phyloP scores from a whole-genome alignment of 53 echinoderm and acorn worm species.

The Holothuria scabra region DNA sequence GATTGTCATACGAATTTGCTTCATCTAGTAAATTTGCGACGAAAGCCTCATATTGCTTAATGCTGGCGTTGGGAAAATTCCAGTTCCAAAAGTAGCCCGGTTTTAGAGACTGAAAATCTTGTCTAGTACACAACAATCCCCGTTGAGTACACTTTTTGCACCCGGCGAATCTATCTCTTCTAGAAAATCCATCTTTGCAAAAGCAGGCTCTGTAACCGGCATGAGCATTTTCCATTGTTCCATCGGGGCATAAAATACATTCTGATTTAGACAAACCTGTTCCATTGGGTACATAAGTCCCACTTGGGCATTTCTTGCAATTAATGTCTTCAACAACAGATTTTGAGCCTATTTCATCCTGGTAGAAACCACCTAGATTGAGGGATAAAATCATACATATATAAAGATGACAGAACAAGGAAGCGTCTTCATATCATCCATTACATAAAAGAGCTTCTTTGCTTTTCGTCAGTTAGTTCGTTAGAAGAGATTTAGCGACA shows the following conservation, averaged over 20 bases:
- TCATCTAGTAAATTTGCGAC: neutral
- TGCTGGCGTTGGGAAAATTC: conserved; percentile 31
- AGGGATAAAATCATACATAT: too few relatives aligned
- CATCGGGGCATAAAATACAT: conserved; percentile 64
- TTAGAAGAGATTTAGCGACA: too few relatives aligned
- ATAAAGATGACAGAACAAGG: too few relatives aligned
- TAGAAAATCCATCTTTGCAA: conserved; percentile 50
- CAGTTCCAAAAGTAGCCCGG: conserved; percentile 68
- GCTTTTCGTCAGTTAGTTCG: too few relatives aligned
- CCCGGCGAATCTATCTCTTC: conserved; percentile 54
- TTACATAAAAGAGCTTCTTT: too few relatives aligned
- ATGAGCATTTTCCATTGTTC: conserved; percentile 53
- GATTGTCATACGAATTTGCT: neutral
- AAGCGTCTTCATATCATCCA: too few relatives aligned
- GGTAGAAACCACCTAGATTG: conserved; percentile 11
- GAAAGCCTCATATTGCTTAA: neutral
- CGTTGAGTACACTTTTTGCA: conserved; percentile 41
- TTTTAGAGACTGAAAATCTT: conserved; percentile 52
- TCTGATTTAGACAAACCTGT: conserved; percentile 40
- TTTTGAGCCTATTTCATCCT: conserved; percentile 6
- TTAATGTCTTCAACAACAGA: neutral
- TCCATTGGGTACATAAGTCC: conserved; percentile 51
- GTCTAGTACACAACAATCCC: conserved; percentile 48
- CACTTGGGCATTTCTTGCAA: conserved; percentile 45
- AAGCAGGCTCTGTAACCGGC: conserved; percentile 69